Base-by-base conservation (phyloP, 2,113 vertebrate genomes). In the Paratilapia polleni region DNA sequence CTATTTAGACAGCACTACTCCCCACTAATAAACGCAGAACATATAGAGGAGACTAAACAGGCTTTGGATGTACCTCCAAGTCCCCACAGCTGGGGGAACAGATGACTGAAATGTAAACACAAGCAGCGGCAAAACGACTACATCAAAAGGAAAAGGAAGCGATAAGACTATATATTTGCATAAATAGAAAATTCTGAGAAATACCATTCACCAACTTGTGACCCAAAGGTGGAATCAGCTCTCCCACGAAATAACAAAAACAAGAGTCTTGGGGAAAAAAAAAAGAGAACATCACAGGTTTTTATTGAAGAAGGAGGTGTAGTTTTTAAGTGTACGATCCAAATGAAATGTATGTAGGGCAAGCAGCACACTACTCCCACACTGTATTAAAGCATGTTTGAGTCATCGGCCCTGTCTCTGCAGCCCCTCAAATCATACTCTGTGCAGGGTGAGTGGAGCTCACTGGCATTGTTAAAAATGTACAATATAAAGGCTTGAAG, bases 61-160 rank as follows among this genome's bases (percentile, higher is more conserved):
- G 77, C 70, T 77, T 41, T 13, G 57, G 56, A 43, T 80, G 63
- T 74, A 85, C 43, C 82, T 77, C 82, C 4, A 8, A 54, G 80
- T 84, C 66, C 74, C 64, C 81, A 93, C 89, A 92, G 87, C 91
- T 92, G 89, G 77, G 54, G 78, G 77, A 90, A 73, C 89, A 90
- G 84, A 90, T 74, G 90, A 88, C 83, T 77, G 20, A 89, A 82
- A 88, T 85, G 83, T 89, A 89, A 91, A 94, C 85, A 91, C 78
- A 57, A 79, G n/a, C 4, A 13, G 61, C 2, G 1, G 73, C n/a
- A 80, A 82, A 89, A 78, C 1, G 26, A 83, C 68, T 62, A 86
- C 68, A 80, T 89, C 79, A 90, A 88, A 87, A 86, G 59, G 68
- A 59, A 22, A 41, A 56, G 22, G 57, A 78, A 41, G 73, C 3